phyloP scores from a whole-genome alignment of 2,888 invertebrate genomes.

The Chalcis sispes region DNA sequence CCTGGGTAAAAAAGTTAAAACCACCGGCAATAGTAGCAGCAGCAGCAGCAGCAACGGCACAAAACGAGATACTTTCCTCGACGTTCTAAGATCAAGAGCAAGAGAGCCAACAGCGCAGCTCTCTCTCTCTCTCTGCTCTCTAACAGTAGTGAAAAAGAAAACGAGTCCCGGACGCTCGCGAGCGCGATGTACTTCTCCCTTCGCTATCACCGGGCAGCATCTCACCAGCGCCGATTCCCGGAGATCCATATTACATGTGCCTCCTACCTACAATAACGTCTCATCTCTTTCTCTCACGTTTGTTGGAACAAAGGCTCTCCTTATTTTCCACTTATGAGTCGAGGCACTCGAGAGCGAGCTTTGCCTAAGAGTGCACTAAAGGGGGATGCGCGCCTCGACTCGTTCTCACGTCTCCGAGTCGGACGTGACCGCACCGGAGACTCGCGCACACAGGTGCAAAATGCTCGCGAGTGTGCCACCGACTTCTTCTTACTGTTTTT shows the following conservation, averaged over 20 bases:
- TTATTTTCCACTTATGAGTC: slow-evolving; percentile 71
- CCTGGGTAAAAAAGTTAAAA: too few relatives aligned
- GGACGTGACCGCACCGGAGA: neutral
- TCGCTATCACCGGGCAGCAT: slow-evolving; percentile 35
- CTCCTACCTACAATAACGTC: slow-evolving; percentile 27
- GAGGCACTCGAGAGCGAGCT: neutral
- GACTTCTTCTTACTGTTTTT: too few relatives aligned
- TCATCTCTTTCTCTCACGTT: slow-evolving; percentile 24
- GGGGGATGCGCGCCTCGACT: slow-evolving; percentile 1
- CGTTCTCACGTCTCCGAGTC: slow-evolving; percentile 39
- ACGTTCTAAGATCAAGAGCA: neutral
- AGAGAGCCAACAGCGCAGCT: slow-evolving; percentile 13
- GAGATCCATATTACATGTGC: slow-evolving; percentile 44
- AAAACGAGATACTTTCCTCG: neutral
- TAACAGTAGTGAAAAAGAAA: neutral
- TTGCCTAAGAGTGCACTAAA: neutral
- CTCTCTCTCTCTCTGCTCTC: too few relatives aligned
- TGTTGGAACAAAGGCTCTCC: slow-evolving; percentile 69
- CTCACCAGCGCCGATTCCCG: slow-evolving; percentile 20
- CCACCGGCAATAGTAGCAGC: too few relatives aligned
- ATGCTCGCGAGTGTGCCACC: too few relatives aligned
- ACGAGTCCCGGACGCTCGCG: neutral
- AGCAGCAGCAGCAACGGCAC: neutral
- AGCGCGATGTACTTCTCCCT: neutral
- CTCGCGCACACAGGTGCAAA: too few relatives aligned